Percentiles rank a stretch among this genome's conserved stretches.
phyloP scores from a whole-genome alignment of 2,888 invertebrate genomes.

The Argyresthia albistria region DNA sequence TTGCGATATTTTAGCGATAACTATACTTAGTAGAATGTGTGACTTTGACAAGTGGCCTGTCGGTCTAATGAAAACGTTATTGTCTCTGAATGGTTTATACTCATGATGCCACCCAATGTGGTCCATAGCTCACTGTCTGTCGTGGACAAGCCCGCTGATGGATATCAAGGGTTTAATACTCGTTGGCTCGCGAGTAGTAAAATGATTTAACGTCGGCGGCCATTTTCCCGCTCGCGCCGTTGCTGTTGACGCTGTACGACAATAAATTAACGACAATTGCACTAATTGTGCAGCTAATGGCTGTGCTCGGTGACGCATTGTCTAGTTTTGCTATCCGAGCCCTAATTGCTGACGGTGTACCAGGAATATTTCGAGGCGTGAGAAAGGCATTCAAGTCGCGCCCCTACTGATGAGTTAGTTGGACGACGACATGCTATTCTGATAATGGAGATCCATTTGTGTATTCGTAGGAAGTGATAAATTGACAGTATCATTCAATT shows the following conservation, averaged over 20 bases:
- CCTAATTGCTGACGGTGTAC: conserved; percentile 32
- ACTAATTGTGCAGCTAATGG: conserved; percentile 67
- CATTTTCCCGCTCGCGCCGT: conserved; percentile 16
- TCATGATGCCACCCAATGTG: conserved; percentile 2
- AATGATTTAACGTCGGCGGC: conserved; percentile 17
- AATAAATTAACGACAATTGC: conserved; percentile 68
- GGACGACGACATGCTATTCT: background rate
- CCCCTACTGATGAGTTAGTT: background rate
- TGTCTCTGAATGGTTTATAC: background rate
- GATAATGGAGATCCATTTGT: background rate
- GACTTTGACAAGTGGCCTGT: conserved; percentile 1
- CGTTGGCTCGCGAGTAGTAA: conserved; percentile 7
- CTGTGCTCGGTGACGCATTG: conserved; percentile 51
- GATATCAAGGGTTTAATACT: background rate
- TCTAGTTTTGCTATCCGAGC: conserved; percentile 45
- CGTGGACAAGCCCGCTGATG: background rate
- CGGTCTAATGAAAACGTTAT: background rate
- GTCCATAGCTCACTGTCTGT: conserved; percentile 2
- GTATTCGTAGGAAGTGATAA: background rate
- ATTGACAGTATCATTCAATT: background rate
- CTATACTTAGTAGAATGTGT: background rate
- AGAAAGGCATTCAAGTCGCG: conserved; percentile 29
- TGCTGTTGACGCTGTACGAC: conserved; percentile 35
- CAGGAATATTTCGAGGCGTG: conserved; percentile 44
- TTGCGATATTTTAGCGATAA: background rate